Base-by-base conservation (phyloP, 2,797 vertebrate genomes). In the Spheniscus humboldti region DNA sequence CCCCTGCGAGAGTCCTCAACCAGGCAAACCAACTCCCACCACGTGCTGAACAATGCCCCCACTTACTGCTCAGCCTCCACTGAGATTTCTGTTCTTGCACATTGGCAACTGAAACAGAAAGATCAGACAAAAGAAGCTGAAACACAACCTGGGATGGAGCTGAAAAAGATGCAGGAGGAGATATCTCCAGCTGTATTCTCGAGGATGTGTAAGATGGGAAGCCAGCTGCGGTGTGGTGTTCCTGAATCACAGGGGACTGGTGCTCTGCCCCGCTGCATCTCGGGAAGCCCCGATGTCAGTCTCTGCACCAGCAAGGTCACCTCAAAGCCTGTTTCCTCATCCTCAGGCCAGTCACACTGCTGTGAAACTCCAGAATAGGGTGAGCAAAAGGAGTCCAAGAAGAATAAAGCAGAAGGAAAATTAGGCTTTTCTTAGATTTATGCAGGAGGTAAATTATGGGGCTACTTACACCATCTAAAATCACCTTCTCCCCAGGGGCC, bases 111-210 rank as follows among this genome's bases (percentile, higher is more conserved):
- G 85, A 93, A 96, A 68, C 25, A 31, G 62, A 86, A 94, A 86
- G 85, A 97, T 94, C 88, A 88, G 90, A 94, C 85, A 95, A 96
- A 96, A 92, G 91, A 85, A 74, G 78, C 91, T 52, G 47, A 86
- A 91, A 62, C 91, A 96, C 81, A 95, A 95, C 95, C 93, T 84
- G 91, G 94, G 92, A 96, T 35, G 63, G 72, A 90, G 89, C 95
- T 90, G 94, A 81, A 81, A 92, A 55, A 88, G 87, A 94, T 84
- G 76, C 69, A 39, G 89, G 85, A 96, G 87, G 69, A 81, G 91
- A 76, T 95, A 92, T 79, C 72, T 94, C 90, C 88, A 88, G 88
- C 94, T 95, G 81, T 93, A 72, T 81, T 86, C 95, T 55, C 1
- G 1, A 67, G 76, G 86, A 64, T 13, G 72, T 4, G 27, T 13